Base-by-base conservation (phyloP, 2,888 invertebrate species). In the Heliconius ismenius region DNA sequence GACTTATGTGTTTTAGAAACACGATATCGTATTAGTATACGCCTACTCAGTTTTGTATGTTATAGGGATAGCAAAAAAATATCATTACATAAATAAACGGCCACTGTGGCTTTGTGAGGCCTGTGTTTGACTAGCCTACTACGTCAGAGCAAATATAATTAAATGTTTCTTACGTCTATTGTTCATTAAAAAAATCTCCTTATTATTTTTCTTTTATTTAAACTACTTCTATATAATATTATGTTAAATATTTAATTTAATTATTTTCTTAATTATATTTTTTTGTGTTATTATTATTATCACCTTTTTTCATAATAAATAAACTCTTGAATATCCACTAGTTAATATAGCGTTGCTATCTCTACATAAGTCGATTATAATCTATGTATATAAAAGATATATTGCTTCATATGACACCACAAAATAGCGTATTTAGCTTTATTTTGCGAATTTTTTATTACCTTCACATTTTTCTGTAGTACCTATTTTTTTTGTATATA, bases 371-470 rank as follows among this genome's bases (percentile, higher is more conserved):
- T 49, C 43, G 43, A 64, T 64, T 74, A 26, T 58, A 67, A 74
- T 67, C 67, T 36, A 67, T 60, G 32, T 49, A 28, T 36, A 75
- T 75, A 68, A 75, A 62, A 28, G 75, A 58, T 60, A 32, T 75
- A 54, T 64, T 64, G 26, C 74, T 24, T 60, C 28, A 73, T 15
- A 60, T 32, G 24, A 73, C 39, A 39, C 36, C 73, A 73, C 39
- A 60, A 76, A 72, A 73, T 76, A 18, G 76, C 65, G 76, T 58
- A 32, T 64, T 39, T 65, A 58, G 39, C 13, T 62, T 68, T 60
- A 58, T 62, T 68, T 28, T 26, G n/a, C 75, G 4, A 58, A 60
- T 26, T 58, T n/a, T n/a, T 58, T 39, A 13, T 68, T 68, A 75
- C 39, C 39, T 43, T 15, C n/a, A 26, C n/a, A 15, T 21, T 39